Conservation (phyloP, 1,140 invertebrate genomes). For the Nylanderia fulva region DNA sequence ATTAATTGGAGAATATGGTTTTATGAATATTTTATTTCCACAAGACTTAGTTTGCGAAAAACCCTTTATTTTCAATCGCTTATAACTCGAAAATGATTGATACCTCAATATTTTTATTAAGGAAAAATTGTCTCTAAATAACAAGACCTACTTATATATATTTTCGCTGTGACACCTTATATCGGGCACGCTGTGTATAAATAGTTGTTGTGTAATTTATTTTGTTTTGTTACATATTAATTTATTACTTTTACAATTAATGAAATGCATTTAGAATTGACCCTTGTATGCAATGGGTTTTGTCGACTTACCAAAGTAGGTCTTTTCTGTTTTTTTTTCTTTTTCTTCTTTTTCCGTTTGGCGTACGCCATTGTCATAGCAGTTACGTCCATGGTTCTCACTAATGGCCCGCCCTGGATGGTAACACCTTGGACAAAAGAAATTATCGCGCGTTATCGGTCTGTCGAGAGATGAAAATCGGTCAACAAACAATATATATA, state of each 20-base stretch:
- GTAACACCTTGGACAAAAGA: slow-evolving; percentile 81
- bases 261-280: neutral
- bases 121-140: no score
- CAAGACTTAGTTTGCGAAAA: no score
- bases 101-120: no score
- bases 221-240: neutral
- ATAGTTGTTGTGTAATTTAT: no score
- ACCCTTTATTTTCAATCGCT: no score
- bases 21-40: no score
- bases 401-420: slow-evolving; percentile 82
- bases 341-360: slow-evolving; percentile 83
- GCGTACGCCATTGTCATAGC: slow-evolving; percentile 72
- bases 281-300: neutral
- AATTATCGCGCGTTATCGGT: slow-evolving; percentile 64
- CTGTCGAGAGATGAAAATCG: neutral
- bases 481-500: slow-evolving; percentile 9
- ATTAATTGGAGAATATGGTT: no score
- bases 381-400: slow-evolving; percentile 78
- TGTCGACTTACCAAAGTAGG: slow-evolving; percentile 74
- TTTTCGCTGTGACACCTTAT: no score
- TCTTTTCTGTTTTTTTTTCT: slow-evolving; percentile 81
- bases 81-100: no score
- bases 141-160: no score
- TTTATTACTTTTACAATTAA: slow-evolving; percentile 5
- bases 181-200: no score